Conservation (phyloP, 2,888 invertebrate genomes). For the Terebella lapidaria region DNA sequence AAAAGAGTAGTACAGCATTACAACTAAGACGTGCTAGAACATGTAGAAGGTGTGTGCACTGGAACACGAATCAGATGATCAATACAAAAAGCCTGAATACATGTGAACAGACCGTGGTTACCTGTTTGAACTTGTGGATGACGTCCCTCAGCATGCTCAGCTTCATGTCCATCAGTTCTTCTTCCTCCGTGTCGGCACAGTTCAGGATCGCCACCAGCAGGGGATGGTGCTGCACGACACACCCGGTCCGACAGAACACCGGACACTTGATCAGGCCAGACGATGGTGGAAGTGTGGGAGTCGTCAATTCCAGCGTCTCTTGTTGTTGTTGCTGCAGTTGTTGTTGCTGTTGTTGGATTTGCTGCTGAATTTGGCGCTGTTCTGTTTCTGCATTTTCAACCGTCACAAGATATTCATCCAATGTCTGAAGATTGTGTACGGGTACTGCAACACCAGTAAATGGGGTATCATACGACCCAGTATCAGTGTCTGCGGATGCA, state of each 20-base stretch:
- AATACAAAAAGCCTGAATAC: not conserved
- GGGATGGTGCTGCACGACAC: constrained; percentile 15
- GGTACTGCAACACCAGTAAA: too few species aligned
- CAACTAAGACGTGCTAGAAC: too few species aligned
- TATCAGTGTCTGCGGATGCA: too few species aligned
- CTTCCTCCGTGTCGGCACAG: constrained; percentile 9
- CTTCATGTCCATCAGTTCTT: constrained; percentile 3
- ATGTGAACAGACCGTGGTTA: too few species aligned
- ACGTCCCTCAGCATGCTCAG: constrained; percentile 10
- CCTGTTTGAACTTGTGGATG: constrained; percentile 11
- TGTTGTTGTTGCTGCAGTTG: not conserved
- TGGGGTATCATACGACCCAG: too few species aligned
- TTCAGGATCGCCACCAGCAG: constrained; percentile 18
- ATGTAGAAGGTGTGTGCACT: not conserved
- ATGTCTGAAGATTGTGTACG: too few species aligned
- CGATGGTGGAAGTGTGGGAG: too few species aligned
- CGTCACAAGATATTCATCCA: too few species aligned
- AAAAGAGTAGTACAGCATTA: too few species aligned
- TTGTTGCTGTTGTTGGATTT: not conserved
- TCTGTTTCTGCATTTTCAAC: too few species aligned
- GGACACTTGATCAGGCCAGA: constrained; percentile 14
- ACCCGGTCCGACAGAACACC: constrained; percentile 12
- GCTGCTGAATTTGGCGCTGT: too few species aligned
- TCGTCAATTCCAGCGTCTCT: too few species aligned
- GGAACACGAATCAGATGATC: not conserved